A percentile compares a stretch with the other conserved stretches of the same genome.
These are phyloP conservation scores for Gasterosteus aculeatus DNA, from an alignment of 2,113 vertebrate genomes.

Conservation along the genomic window DNA sequence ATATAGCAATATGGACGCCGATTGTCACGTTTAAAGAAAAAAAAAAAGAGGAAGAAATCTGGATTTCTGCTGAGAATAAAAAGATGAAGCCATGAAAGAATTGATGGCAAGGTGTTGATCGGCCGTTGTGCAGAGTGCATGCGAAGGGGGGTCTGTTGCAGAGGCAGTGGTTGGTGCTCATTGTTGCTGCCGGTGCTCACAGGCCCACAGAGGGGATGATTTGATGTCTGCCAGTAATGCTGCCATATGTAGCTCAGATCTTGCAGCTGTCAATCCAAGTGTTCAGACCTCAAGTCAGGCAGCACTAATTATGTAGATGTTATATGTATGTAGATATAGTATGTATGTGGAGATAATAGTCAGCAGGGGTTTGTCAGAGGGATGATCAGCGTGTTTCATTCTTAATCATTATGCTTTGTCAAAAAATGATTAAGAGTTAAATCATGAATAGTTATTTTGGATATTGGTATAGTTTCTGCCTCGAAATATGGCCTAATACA, in stretches of 20 bases:
- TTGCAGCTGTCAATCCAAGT: slow-evolving; percentile 33
- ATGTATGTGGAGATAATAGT: not conserved
- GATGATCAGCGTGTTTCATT: slow-evolving; percentile 10
- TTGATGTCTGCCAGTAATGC: slow-evolving; percentile 60
- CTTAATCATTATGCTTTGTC: not conserved
- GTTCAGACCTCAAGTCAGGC: slow-evolving; percentile 10
- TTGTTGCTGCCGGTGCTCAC: slow-evolving; percentile 60
- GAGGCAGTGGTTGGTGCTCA: slow-evolving; percentile 21
- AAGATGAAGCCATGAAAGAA: slow-evolving; percentile 36
- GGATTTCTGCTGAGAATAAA: slow-evolving; percentile 37
- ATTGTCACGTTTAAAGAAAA: not conserved
- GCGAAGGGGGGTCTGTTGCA: not conserved
- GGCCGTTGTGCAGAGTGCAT: slow-evolving; percentile 27
- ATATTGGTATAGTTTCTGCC: not conserved
- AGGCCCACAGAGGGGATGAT: slow-evolving; percentile 53
- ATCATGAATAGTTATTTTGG: not conserved
- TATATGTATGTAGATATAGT: not conserved
- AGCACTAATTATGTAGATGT: not conserved
- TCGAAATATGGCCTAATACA: not conserved
- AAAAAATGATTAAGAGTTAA: not conserved
- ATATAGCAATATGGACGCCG: slow-evolving; percentile 49
- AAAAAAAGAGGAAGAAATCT: not conserved
- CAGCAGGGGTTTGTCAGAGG: slow-evolving; percentile 35
- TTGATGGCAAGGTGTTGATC: slow-evolving; percentile 31
- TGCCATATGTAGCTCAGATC: slow-evolving; percentile 52